Evolutionary conservation across 2,113 vertebrate species (phyloP).

Genomic region (Psammodynastes pulverulentus): DNA sequence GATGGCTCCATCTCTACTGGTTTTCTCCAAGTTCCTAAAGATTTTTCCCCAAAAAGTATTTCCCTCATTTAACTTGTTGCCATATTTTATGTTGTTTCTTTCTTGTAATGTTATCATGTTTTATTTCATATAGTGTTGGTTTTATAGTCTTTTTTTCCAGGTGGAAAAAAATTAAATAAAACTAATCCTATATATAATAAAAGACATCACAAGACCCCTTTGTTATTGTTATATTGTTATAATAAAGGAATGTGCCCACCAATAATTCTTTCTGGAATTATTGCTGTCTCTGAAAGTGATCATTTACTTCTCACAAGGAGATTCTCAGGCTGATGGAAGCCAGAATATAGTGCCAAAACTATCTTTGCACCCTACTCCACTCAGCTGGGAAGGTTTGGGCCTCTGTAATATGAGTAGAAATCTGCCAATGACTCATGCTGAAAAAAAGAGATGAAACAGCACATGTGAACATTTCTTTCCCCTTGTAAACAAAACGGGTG

Average conservation of each 20-base stretch:
- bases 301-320: background rate
- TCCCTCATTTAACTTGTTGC: background rate
- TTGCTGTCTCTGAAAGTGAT: background rate
- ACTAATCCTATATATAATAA: background rate
- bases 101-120: background rate
- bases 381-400: slow-evolving; percentile 30
- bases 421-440: slow-evolving; percentile 41
- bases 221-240: too few relatives aligned
- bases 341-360: slow-evolving; percentile 33
- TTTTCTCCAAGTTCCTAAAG: background rate
- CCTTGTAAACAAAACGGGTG: slow-evolving; percentile 43
- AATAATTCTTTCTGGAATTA: background rate
- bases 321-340: slow-evolving; percentile 29
- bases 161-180: background rate
- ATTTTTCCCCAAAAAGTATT: background rate
- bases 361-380: slow-evolving; percentile 25
- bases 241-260: too few relatives aligned
- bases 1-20: background rate
- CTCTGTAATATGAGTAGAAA: slow-evolving; percentile 33
- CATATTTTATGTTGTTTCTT: background rate
- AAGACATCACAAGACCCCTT: background rate
- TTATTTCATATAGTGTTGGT: background rate
- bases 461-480: slow-evolving; percentile 29
- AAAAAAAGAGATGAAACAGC: background rate
- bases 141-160: background rate